These are phyloP conservation scores for Apodemia hepburni DNA, from an alignment of 2,888 invertebrate species.

Conservation along the genomic window DNA sequence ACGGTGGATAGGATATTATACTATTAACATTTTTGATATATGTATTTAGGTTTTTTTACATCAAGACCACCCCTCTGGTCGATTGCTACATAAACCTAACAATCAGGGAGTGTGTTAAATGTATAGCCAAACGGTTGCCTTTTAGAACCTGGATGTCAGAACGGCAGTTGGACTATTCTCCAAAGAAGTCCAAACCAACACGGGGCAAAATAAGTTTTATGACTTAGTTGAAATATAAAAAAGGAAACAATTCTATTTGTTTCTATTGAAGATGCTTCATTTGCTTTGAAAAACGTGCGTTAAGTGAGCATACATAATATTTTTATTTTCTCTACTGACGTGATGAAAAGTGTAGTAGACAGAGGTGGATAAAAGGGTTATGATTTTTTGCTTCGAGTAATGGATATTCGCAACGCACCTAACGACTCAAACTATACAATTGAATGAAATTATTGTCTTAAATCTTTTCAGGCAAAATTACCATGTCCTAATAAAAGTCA, in stretches of 20 bases:
- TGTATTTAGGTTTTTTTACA: no score
- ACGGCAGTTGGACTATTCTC: background rate
- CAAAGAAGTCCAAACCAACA: no score
- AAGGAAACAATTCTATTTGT: background rate
- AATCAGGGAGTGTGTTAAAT: no score
- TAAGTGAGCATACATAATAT: background rate
- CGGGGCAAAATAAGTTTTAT: background rate
- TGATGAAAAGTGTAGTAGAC: no score
- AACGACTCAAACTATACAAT: no score
- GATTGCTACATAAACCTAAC: no score
- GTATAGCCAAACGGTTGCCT: no score
- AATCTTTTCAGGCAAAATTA: slow-evolving; percentile 46
- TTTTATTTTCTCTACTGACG: background rate
- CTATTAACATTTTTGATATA: no score
- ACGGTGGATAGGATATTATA: no score
- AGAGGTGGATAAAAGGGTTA: background rate
- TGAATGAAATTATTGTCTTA: background rate
- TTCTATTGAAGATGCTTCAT: background rate
- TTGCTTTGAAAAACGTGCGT: background rate
- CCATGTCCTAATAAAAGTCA: slow-evolving; percentile 54
- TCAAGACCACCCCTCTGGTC: no score
- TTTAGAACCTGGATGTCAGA: background rate
- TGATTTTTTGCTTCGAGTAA: no score
- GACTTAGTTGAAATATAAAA: background rate
- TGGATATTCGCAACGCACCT: no score